Conservation (phyloP, 2,888 invertebrate genomes). For the Archips xylosteana region DNA sequence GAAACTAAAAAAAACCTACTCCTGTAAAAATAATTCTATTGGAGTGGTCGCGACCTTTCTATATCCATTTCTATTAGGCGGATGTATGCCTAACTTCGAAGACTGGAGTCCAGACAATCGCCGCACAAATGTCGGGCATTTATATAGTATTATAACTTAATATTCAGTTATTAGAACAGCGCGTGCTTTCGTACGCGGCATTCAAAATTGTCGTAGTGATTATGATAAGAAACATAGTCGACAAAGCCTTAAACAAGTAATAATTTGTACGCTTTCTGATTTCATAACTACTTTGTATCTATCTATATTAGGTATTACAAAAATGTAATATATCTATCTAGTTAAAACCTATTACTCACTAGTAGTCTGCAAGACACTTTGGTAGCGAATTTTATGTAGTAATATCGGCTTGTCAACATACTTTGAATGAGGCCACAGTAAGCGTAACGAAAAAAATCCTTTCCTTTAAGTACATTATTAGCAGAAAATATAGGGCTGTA, state of each 20-base stretch:
- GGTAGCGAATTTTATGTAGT: slow-evolving; percentile 33
- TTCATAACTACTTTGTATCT: slow-evolving; percentile 27
- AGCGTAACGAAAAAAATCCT: slow-evolving; percentile 1
- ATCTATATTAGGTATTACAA: slow-evolving; percentile 34
- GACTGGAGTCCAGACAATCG: not conserved
- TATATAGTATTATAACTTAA: not conserved
- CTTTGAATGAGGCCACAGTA: slow-evolving; percentile 10
- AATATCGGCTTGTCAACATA: slow-evolving; percentile 20
- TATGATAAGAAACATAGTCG: slow-evolving; percentile 13
- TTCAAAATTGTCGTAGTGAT: not conserved
- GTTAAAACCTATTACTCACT: slow-evolving; percentile 39
- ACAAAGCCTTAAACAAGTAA: slow-evolving; percentile 19
- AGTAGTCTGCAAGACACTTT: slow-evolving; percentile 37
- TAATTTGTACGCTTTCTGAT: slow-evolving; percentile 24
- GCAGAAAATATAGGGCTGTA: not conserved
- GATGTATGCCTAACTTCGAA: not conserved
- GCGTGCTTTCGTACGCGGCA: not conserved
- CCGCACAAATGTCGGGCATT: too few relatives aligned
- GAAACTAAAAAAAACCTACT: slow-evolving; percentile 7
- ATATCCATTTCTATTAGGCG: not conserved
- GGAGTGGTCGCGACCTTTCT: not conserved
- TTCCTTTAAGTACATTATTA: not conserved
- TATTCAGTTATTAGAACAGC: not conserved
- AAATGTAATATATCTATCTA: slow-evolving; percentile 35
- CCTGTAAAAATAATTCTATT: slow-evolving; percentile 18